Percentiles rank a stretch among this genome's conserved stretches.
These are phyloP conservation scores for Eurosta solidaginis DNA, from an alignment of 1,140 invertebrate genomes.

Conservation along the genomic window DNA sequence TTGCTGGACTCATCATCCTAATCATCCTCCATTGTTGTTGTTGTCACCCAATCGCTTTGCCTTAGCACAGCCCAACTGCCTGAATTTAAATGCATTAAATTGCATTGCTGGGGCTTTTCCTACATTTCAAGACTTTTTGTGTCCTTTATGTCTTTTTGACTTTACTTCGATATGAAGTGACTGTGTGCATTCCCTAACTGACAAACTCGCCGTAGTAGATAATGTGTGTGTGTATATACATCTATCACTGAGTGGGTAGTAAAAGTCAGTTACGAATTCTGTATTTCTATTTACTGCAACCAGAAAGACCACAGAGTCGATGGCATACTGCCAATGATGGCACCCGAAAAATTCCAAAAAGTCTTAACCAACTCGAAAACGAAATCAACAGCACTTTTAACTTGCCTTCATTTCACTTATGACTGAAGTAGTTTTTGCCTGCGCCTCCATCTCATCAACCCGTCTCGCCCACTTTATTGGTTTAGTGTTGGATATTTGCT, in stretches of 20 bases:
- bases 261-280: constrained; percentile 23
- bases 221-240: neutral
- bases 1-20: no score
- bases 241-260: neutral
- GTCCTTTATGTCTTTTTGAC: neutral
- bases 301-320: constrained; percentile 10
- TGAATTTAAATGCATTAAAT: constrained; percentile 23
- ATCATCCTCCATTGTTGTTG: neutral
- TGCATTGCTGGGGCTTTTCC: constrained; percentile 7
- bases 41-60: neutral
- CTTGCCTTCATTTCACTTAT: neutral
- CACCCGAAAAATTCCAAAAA: neutral
- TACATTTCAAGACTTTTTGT: neutral
- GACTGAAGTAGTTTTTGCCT: neutral
- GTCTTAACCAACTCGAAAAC: constrained; percentile 15
- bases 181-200: no score
- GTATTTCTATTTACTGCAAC: constrained; percentile 6
- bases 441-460: constrained; percentile 1
- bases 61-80: neutral
- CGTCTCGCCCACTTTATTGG: no score
- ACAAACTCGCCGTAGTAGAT: neutral
- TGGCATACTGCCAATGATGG: constrained; percentile 20
- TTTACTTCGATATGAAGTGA: neutral
- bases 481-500: neutral
- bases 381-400: neutral